Conservation (phyloP, 2,888 invertebrate genomes). For the Himalopsyche japonica region DNA sequence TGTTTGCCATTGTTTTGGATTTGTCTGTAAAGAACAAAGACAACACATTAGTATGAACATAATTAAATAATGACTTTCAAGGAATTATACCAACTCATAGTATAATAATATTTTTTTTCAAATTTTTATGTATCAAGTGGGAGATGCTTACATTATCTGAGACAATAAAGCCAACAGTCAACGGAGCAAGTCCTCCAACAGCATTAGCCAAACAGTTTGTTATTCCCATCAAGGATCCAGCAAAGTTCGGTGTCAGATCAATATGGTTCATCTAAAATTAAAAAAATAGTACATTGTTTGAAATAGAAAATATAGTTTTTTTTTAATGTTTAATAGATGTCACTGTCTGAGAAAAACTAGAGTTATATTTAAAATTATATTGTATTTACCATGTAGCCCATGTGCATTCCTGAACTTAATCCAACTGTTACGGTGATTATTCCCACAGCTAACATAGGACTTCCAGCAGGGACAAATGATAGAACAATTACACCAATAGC, state of each 20-base stretch:
- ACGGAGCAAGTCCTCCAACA: slow-evolving; percentile 72
- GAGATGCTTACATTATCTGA: slow-evolving; percentile 52
- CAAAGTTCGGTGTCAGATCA: slow-evolving; percentile 80
- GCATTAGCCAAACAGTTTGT: slow-evolving; percentile 76
- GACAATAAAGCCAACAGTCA: slow-evolving; percentile 69
- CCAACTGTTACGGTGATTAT: slow-evolving; percentile 70
- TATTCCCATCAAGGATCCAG: slow-evolving; percentile 80
- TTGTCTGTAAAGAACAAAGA: slow-evolving; percentile 54
- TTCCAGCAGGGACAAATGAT: slow-evolving; percentile 49
- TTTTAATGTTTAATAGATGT: too few relatives aligned
- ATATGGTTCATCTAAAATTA: slow-evolving; percentile 72
- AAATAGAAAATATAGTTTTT: neutral
- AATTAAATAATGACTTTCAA: neutral
- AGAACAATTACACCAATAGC: slow-evolving; percentile 65
- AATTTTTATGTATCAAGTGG: too few relatives aligned
- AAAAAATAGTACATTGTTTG: slow-evolving; percentile 46
- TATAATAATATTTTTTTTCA: too few relatives aligned
- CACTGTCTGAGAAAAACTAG: too few relatives aligned
- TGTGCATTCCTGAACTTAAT: slow-evolving; percentile 65
- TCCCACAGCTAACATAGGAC: slow-evolving; percentile 55
- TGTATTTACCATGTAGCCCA: slow-evolving; percentile 65
- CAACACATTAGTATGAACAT: neutral
- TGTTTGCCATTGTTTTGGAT: slow-evolving; percentile 70
- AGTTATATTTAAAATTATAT: too few relatives aligned
- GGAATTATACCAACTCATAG: neutral